Conservation (phyloP, 2,888 invertebrate genomes). For the Himalopsyche kuldschensis region DNA sequence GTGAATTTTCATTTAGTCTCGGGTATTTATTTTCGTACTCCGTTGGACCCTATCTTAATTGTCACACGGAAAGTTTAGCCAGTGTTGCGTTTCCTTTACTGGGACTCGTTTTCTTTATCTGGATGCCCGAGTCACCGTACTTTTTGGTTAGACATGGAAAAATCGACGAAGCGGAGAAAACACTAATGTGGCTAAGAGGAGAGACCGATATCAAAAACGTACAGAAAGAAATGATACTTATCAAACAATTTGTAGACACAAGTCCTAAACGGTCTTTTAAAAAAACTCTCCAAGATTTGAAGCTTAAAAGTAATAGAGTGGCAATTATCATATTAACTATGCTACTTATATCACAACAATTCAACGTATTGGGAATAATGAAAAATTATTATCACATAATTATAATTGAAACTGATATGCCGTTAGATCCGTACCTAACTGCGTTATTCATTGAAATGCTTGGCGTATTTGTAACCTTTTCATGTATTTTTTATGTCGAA, state of each 20-base stretch:
- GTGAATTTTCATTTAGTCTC: slow-evolving; percentile 1
- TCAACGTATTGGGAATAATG: neutral
- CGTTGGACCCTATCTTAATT: slow-evolving; percentile 25
- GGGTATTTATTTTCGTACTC: slow-evolving; percentile 21
- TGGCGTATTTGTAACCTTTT: slow-evolving; percentile 4
- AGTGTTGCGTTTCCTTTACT: slow-evolving; percentile 29
- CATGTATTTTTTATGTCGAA: slow-evolving; percentile 8
- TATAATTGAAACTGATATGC: slow-evolving; percentile 2
- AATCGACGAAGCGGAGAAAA: slow-evolving; percentile 40
- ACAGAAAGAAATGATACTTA: slow-evolving; percentile 42
- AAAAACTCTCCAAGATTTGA: slow-evolving; percentile 20
- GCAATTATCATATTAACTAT: slow-evolving; percentile 10
- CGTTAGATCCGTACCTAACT: slow-evolving; percentile 9
- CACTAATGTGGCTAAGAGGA: slow-evolving; percentile 42
- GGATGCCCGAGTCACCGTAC: slow-evolving; percentile 40
- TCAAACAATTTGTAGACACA: slow-evolving; percentile 43
- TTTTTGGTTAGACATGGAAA: slow-evolving; percentile 35
- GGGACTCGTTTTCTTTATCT: slow-evolving; percentile 29
- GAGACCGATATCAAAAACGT: slow-evolving; percentile 39
- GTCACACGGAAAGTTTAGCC: neutral
- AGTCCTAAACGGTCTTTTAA: slow-evolving; percentile 43
- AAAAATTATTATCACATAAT: slow-evolving; percentile 17
- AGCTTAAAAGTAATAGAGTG: slow-evolving; percentile 4
- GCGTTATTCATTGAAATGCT: slow-evolving; percentile 6
- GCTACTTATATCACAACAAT: slow-evolving; percentile 13